phyloP scores from a whole-genome alignment of 2,113 vertebrate genomes.

The Sceloporus tristichus region DNA sequence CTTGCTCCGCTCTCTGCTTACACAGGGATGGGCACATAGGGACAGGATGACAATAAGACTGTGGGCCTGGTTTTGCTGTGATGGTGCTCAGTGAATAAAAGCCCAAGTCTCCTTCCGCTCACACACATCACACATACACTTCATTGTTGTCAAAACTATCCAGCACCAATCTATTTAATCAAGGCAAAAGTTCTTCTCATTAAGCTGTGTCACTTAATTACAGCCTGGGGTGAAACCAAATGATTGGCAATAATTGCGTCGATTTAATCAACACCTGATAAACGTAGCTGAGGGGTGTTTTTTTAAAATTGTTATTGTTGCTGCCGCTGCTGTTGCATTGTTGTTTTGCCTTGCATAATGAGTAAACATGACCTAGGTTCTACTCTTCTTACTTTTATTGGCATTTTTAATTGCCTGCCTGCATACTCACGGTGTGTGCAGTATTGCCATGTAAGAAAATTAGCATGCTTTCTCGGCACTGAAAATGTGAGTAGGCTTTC shows the following conservation, averaged over 20 bases:
- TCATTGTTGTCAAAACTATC: conserved; percentile 21
- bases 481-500: not conserved
- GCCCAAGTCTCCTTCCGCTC: not conserved
- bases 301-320: not conserved
- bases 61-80: not conserved
- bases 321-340: no score
- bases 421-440: accelerated
- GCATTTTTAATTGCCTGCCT: conserved; percentile 18
- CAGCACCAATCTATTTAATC: not conserved
- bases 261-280: conserved; percentile 60
- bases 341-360: conserved; percentile 31
- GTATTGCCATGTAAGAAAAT: conserved; percentile 22
- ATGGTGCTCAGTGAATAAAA: not conserved
- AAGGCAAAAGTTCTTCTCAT: conserved; percentile 43
- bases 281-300: not conserved
- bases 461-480: not conserved
- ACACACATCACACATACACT: not conserved
- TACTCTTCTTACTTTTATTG: conserved; percentile 54
- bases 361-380: conserved; percentile 16
- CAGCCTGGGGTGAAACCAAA: conserved; percentile 51
- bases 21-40: no score
- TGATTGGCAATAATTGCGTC: conserved; percentile 53
- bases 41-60: not conserved
- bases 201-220: conserved; percentile 61
- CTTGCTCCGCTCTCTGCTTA: no score